Percentiles rank a stretch among this genome's conserved stretches.
Conservation (phyloP, 2,888 invertebrate species). For the Sceliomorpha sp. region DNA sequence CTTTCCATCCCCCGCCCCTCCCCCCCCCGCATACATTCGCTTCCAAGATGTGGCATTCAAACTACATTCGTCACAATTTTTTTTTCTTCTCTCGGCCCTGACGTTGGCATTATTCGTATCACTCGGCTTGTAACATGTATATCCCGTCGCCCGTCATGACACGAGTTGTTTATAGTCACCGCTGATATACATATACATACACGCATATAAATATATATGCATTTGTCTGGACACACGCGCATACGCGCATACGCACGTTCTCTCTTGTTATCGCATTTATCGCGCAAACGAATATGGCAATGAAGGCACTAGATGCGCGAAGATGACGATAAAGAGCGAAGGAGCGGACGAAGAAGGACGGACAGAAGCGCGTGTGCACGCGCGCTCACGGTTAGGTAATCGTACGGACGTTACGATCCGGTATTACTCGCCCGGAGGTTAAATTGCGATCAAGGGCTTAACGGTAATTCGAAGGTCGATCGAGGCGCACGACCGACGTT, state of each 20-base stretch:
- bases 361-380: conserved; percentile 39
- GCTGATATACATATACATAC: neutral
- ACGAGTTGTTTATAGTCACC: conserved; percentile 16
- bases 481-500: conserved; percentile 61
- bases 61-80: neutral
- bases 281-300: conserved; percentile 37
- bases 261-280: conserved; percentile 39
- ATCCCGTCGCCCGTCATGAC: conserved; percentile 9
- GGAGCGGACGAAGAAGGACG: conserved; percentile 13
- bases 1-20: too few relatives aligned
- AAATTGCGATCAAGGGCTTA: conserved; percentile 79
- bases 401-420: conserved; percentile 69
- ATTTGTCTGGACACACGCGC: too few relatives aligned
- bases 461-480: conserved; percentile 77
- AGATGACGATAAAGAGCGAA: conserved; percentile 41
- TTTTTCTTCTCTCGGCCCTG: neutral
- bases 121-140: conserved; percentile 9
- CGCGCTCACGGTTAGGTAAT: conserved; percentile 69
- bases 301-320: conserved; percentile 34
- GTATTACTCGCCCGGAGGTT: conserved; percentile 72
- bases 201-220: too few relatives aligned
- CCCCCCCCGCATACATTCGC: too few relatives aligned
- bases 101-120: conserved; percentile 3
- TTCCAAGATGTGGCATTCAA: neutral
- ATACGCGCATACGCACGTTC: conserved; percentile 7